Evolutionary conservation across 2,113 vertebrate genomes (phyloP).

Genomic region (Leucosticte australis): DNA sequence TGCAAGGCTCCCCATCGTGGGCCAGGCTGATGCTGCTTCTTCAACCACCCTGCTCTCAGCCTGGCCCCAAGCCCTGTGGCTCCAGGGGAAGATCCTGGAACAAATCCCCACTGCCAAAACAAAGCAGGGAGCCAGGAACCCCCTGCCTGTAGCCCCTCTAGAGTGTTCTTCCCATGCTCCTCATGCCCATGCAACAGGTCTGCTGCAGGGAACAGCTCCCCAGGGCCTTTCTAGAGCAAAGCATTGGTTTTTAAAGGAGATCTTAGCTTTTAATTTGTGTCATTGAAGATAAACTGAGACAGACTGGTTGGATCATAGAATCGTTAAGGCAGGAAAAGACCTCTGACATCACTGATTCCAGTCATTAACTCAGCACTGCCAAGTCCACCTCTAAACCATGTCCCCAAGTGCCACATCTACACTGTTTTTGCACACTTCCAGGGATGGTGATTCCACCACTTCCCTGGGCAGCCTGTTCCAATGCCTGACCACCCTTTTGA

Average conservation of each 20-base stretch:
- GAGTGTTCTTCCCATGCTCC: accelerated
- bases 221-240: neutral
- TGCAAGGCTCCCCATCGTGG: accelerated
- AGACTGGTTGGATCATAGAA: neutral
- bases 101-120: neutral
- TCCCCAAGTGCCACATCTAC: neutral
- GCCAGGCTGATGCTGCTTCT: neutral
- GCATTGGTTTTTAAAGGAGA: neutral
- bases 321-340: neutral
- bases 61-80: neutral
- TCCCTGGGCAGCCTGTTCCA: neutral
- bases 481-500: neutral
- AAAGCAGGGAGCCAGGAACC: accelerated
- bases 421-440: neutral
- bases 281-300: neutral
- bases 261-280: neutral
- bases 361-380: neutral
- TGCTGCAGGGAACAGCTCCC: neutral
- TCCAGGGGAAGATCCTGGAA: neutral
- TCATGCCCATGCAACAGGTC: neutral
- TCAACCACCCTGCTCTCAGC: neutral
- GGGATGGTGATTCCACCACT: neutral
- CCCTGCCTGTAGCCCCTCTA: neutral
- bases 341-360: neutral
- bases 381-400: neutral